Conservation (phyloP, 2,113 vertebrate genomes). For the Pipa parva region DNA sequence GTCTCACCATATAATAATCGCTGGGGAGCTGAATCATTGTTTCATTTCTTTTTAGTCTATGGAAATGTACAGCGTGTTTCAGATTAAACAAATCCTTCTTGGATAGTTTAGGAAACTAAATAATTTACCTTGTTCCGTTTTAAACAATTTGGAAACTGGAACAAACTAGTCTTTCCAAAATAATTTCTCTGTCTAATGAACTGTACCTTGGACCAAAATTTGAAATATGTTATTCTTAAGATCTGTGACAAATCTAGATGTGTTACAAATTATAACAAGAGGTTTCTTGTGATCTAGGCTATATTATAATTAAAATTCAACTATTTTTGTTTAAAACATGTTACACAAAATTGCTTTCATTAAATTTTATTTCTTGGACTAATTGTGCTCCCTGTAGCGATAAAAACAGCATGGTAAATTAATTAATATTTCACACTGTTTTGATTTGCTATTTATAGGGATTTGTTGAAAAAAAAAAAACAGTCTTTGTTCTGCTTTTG, state of each 20-base stretch:
- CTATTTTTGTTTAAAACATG: conserved; percentile 53
- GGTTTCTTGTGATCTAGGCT: conserved; percentile 46
- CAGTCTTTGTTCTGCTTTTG: background rate
- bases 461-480: conserved; percentile 34
- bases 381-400: conserved; percentile 61
- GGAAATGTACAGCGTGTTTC: no score
- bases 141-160: no score
- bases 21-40: no score
- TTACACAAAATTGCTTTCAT: conserved; percentile 60
- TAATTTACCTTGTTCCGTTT: no score
- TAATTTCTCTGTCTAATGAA: no score
- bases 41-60: no score
- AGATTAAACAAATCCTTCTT: no score
- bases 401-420: conserved; percentile 59
- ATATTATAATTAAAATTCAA: conserved; percentile 61
- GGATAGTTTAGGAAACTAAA: no score
- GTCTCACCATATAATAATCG: no score
- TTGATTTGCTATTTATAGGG: conserved; percentile 52
- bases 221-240: no score
- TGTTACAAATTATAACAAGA: conserved; percentile 24
- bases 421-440: conserved; percentile 56
- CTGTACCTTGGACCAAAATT: no score
- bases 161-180: no score
- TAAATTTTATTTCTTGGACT: conserved; percentile 50
- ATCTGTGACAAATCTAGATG: conserved; percentile 4